A percentile compares a stretch with the other conserved stretches of the same genome.
phyloP scores from a whole-genome alignment of 2,888 invertebrate species.

The Cataglyphis cursor region DNA sequence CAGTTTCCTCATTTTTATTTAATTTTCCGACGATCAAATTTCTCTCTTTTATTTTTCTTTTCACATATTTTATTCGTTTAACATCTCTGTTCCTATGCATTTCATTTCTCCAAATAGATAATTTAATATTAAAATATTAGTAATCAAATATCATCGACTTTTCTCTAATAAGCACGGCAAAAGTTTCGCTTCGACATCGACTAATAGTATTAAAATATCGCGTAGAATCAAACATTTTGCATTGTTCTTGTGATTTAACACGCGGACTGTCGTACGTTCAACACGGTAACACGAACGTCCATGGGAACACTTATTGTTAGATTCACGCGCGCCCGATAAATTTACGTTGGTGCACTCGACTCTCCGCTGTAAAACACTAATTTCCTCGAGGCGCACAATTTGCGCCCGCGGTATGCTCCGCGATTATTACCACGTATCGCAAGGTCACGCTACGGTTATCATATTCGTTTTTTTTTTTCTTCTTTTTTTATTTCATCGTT shows the following conservation, averaged over 20 bases:
- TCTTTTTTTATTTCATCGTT: constrained; percentile 47
- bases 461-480: constrained; percentile 28
- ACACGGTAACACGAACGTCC: constrained; percentile 38
- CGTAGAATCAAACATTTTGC: constrained; percentile 10
- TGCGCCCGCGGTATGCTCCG: constrained; percentile 46
- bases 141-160: neutral
- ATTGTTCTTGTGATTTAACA: constrained; percentile 26
- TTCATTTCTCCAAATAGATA: neutral
- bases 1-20: neutral
- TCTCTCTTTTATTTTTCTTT: neutral
- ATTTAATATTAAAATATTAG: neutral
- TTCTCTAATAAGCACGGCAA: neutral
- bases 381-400: constrained; percentile 54
- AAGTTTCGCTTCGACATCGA: neutral
- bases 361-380: constrained; percentile 45
- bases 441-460: constrained; percentile 52
- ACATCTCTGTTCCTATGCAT: neutral
- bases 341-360: constrained; percentile 37
- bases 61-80: neutral
- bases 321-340: constrained; percentile 51
- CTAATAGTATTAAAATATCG: neutral
- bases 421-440: constrained; percentile 42
- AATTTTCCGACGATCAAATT: neutral
- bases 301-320: constrained; percentile 22
- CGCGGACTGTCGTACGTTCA: neutral